A percentile compares a stretch with the other conserved stretches of the same genome.
Evolutionary conservation across 1,140 invertebrate genomes (phyloP).

Genomic region (Cherax quadricarinatus): DNA sequence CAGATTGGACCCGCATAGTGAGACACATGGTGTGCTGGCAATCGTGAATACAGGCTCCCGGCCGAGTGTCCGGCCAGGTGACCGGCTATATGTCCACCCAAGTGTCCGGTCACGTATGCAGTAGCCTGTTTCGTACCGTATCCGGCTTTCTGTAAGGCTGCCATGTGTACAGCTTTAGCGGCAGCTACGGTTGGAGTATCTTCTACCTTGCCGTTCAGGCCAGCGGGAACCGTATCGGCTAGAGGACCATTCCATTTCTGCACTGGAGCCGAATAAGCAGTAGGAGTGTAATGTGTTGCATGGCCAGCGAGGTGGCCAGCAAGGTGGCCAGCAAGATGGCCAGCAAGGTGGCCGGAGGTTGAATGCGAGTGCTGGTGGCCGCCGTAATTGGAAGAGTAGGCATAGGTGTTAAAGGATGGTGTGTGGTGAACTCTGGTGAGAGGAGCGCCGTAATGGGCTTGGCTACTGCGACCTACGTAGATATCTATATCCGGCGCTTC

Average conservation of each 20-base stretch:
- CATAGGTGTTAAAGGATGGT: slow-evolving; percentile 47
- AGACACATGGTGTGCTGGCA: background rate
- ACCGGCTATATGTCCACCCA: too few relatives aligned
- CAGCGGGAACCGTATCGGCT: slow-evolving; percentile 30
- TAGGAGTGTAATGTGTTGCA: background rate
- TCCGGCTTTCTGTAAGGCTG: background rate
- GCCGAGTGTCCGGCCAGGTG: too few relatives aligned
- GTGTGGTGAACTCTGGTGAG: background rate
- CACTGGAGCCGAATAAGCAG: background rate
- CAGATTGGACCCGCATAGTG: background rate
- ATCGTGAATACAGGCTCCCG: too few relatives aligned
- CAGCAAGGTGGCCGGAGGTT: slow-evolving; percentile 4
- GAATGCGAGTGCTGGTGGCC: slow-evolving; percentile 38
- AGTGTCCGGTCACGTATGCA: too few relatives aligned
- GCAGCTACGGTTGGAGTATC: slow-evolving; percentile 23
- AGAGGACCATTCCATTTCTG: slow-evolving; percentile 28
- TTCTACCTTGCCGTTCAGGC: slow-evolving; percentile 3
- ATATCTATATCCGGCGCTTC: slow-evolving; percentile 48
- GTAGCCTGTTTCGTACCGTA: too few relatives aligned
- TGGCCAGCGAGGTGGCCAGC: slow-evolving; percentile 50
- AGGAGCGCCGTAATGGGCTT: background rate
- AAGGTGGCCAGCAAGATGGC: slow-evolving; percentile 44
- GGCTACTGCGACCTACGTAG: slow-evolving; percentile 19
- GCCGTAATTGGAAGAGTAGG: slow-evolving; percentile 43
- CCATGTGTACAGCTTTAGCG: slow-evolving; percentile 34